Percentiles rank a stretch among this genome's conserved stretches.
These are phyloP conservation scores for Poecilobothrus nobilitatus DNA, from an alignment of 2,888 invertebrate genomes.

Conservation along the genomic window DNA sequence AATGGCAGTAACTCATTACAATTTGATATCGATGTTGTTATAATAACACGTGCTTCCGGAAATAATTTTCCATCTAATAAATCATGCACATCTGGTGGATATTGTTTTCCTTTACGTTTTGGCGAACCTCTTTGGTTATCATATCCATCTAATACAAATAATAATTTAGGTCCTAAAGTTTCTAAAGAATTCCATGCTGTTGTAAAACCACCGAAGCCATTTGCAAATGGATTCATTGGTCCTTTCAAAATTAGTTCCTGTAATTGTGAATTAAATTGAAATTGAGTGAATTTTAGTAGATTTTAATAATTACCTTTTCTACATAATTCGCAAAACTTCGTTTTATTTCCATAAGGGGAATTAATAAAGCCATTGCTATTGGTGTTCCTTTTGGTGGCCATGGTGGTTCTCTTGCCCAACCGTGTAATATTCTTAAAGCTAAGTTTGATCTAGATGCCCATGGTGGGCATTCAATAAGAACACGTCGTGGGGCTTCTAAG, in stretches of 20 bases:
- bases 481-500: constrained; percentile 46
- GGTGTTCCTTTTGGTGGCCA: constrained; percentile 40
- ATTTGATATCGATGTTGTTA: constrained; percentile 45
- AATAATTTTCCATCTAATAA: constrained; percentile 48
- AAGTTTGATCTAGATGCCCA: constrained; percentile 48
- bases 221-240: constrained; percentile 31
- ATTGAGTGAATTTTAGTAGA: not conserved
- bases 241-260: constrained; percentile 45
- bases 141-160: constrained; percentile 49
- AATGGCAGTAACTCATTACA: constrained; percentile 41
- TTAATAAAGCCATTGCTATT: constrained; percentile 46
- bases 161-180: constrained; percentile 44
- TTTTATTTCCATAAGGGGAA: constrained; percentile 48
- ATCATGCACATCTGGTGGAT: constrained; percentile 45
- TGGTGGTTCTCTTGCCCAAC: constrained; percentile 47
- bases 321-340: constrained; percentile 37
- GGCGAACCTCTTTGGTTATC: constrained; percentile 38
- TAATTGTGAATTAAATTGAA: not conserved
- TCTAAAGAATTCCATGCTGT: constrained; percentile 45
- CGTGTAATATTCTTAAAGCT: constrained; percentile 47
- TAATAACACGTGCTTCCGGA: constrained; percentile 47
- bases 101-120: constrained; percentile 39
- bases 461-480: constrained; percentile 48
- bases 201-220: constrained; percentile 34
- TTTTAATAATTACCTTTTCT: constrained; percentile 28